Evolutionary conservation across 2,797 vertebrate genomes (phyloP).

Genomic region (Phrynocephalus vlangalii): DNA sequence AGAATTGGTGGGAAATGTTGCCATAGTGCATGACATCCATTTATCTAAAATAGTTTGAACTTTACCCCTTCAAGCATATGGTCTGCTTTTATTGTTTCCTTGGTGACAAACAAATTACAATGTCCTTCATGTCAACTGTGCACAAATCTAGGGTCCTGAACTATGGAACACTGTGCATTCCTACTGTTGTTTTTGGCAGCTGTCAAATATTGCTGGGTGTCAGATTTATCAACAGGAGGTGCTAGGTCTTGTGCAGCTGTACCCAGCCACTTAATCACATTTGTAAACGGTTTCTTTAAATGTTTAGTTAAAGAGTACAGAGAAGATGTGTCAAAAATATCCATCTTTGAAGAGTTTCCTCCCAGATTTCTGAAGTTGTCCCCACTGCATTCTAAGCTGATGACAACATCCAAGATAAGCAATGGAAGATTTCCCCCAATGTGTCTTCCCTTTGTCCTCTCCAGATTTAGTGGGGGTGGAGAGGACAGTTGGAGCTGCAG

Average conservation of each 20-base stretch:
- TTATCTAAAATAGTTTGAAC: background rate
- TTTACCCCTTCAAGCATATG: background rate
- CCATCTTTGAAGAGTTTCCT: background rate
- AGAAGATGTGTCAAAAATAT: constrained; percentile 7
- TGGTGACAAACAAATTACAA: background rate
- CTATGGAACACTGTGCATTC: background rate
- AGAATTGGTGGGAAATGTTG: background rate
- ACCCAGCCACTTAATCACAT: background rate
- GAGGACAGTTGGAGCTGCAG: background rate
- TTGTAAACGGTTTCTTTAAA: background rate
- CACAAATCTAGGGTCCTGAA: background rate
- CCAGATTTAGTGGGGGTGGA: background rate
- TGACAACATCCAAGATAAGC: background rate
- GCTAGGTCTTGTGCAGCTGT: background rate
- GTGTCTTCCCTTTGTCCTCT: background rate
- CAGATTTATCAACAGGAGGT: background rate
- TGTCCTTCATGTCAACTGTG: background rate
- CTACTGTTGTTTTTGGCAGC: background rate
- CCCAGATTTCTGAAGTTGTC: background rate
- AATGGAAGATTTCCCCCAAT: background rate
- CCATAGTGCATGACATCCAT: background rate
- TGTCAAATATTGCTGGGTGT: background rate
- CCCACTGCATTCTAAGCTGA: background rate
- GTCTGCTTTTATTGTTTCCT: background rate
- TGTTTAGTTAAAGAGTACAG: background rate